phyloP scores from a whole-genome alignment of 2,888 invertebrate genomes.

The Luperina nickerlii region DNA sequence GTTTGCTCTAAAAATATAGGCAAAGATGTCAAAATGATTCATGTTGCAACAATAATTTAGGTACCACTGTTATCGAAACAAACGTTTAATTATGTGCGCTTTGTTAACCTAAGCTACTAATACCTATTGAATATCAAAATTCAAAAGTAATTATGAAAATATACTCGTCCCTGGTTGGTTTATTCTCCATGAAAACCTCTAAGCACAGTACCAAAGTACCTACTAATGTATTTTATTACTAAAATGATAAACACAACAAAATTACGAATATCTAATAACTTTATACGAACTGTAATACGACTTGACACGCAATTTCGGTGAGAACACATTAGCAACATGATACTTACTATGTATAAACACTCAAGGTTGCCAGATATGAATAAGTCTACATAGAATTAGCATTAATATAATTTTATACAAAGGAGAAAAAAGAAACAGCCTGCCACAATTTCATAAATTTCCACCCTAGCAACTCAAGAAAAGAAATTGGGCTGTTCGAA shows the following conservation, averaged over 20 bases:
- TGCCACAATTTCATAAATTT: not conserved
- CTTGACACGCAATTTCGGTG: slow-evolving; percentile 42
- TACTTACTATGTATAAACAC: slow-evolving; percentile 31
- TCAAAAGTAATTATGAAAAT: not conserved
- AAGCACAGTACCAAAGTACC: slow-evolving; percentile 7
- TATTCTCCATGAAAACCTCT: not conserved
- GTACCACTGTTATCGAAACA: not conserved
- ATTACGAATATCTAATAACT: slow-evolving; percentile 38
- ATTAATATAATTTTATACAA: not conserved
- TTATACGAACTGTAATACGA: slow-evolving; percentile 35
- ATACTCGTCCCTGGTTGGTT: not conserved
- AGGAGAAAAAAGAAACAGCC: not conserved
- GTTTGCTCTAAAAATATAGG: not conserved
- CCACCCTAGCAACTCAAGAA: not conserved
- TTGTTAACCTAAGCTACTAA: not conserved
- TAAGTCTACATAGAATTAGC: not conserved
- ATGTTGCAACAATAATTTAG: not conserved
- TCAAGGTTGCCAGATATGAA: slow-evolving; percentile 27
- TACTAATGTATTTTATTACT: slow-evolving; percentile 10
- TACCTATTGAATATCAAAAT: not conserved
- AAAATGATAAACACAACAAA: slow-evolving; percentile 23
- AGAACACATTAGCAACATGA: slow-evolving; percentile 49
- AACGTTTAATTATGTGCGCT: not conserved
- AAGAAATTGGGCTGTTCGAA: not conserved
- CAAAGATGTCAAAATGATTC: not conserved